phyloP scores from a whole-genome alignment of 2,888 invertebrate genomes.

The Aphrophora alni region DNA sequence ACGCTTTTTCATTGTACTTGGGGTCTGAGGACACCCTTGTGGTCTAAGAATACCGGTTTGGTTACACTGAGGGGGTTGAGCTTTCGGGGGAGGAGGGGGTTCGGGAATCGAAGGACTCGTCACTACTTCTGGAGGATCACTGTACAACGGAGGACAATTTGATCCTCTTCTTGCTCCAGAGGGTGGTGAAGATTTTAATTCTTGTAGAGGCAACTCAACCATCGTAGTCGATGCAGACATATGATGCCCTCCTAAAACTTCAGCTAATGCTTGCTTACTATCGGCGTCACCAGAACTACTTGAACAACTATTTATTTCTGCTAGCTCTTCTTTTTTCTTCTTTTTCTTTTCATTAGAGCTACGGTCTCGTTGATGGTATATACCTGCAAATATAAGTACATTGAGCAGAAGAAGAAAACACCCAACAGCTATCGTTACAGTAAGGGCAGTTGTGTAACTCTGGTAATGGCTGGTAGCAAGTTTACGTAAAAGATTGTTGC shows the following conservation, averaged over 20 bases:
- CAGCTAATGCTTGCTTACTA: constrained; percentile 55
- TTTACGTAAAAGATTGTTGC: constrained; percentile 74
- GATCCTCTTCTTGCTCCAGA: constrained; percentile 54
- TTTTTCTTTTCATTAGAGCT: constrained; percentile 59
- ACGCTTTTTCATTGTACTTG: constrained; percentile 83
- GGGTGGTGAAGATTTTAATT: constrained; percentile 65
- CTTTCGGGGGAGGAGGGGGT: constrained; percentile 67
- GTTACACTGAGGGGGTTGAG: constrained; percentile 58
- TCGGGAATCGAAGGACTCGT: constrained; percentile 63
- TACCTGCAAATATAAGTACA: constrained; percentile 86
- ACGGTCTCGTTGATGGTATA: constrained; percentile 80
- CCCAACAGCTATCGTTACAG: constrained; percentile 86
- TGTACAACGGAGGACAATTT: constrained; percentile 52
- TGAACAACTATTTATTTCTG: constrained; percentile 62
- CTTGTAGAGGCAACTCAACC: constrained; percentile 69
- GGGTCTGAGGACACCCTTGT: constrained; percentile 68
- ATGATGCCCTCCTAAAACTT: constrained; percentile 65
- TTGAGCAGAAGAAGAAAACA: constrained; percentile 82
- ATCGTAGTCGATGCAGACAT: constrained; percentile 59
- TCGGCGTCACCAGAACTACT: constrained; percentile 46
- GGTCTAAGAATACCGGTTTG: constrained; percentile 67
- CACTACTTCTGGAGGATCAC: constrained; percentile 53
- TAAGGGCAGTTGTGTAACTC: constrained; percentile 86
- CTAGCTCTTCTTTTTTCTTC: constrained; percentile 74
- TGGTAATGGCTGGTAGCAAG: constrained; percentile 85